Conservation (phyloP, 1,140 invertebrate genomes). For the Drosophila tani region DNA sequence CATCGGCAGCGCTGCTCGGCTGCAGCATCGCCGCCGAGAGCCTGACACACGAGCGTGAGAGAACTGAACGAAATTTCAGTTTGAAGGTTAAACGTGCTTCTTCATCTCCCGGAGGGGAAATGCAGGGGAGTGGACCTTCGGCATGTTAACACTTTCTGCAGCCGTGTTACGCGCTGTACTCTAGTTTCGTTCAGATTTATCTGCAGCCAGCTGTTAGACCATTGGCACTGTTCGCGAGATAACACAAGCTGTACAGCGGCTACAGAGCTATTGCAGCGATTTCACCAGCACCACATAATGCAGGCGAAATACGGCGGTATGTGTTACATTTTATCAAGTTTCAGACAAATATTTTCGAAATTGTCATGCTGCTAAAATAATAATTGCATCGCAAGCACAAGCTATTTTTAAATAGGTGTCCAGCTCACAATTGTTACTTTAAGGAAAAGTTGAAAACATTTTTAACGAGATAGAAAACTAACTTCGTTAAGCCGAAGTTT, state of each 20-base stretch:
- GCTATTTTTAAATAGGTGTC: too few species aligned
- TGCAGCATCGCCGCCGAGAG: constrained; percentile 29
- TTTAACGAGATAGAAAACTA: too few species aligned
- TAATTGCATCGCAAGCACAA: too few species aligned
- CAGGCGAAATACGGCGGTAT: background rate
- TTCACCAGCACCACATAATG: constrained; percentile 1
- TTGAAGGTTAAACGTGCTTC: constrained; percentile 75
- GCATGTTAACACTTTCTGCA: constrained; percentile 21
- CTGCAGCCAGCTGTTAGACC: constrained; percentile 42
- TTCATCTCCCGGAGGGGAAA: constrained; percentile 54
- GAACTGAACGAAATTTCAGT: constrained; percentile 56
- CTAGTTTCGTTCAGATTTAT: constrained; percentile 73
- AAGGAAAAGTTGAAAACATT: too few species aligned
- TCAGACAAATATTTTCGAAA: too few species aligned
- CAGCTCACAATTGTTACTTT: too few species aligned
- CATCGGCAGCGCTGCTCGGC: constrained; percentile 52
- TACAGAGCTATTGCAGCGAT: constrained; percentile 1
- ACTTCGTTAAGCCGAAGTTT: too few species aligned
- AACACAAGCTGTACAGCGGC: constrained; percentile 1
- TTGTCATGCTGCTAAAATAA: too few species aligned
- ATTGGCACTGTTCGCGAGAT: constrained; percentile 59
- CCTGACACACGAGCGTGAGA: background rate
- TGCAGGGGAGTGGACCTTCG: constrained; percentile 16
- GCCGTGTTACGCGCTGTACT: constrained; percentile 44
- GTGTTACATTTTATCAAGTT: too few species aligned